Evolutionary conservation across 2,888 invertebrate genomes (phyloP), one percentile per base, ranked within the genome.

Genomic region (Helobdella robusta): DNA sequence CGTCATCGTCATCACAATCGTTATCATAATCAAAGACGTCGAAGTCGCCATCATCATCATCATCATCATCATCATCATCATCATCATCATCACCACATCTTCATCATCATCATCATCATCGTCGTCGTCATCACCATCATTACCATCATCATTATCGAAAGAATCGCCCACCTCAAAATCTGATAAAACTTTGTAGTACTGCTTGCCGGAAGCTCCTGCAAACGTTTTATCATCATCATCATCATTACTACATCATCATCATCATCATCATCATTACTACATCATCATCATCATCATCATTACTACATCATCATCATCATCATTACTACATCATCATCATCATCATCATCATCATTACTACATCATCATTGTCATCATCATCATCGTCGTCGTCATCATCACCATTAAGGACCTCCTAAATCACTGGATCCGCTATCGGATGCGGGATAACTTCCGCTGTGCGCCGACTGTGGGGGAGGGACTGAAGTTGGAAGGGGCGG

Each of bases 401-500:
- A 40, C n/a, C 44, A 40, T 40, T 40, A 40, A 40, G 48, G 32
- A 56, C 56, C 56, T 11, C 32, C n/a, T 6, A n/a, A 30, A 28
- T 56, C 28, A 32, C 56, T 56, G n/a, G 28, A 28, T n/a, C 28
- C 56, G n/a, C 56, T 56, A n/a, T 56, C 56, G n/a, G 56, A 56
- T 3, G 56, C 30, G 18, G 56, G 56, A 28, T 56, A 56, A 28
- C 56, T 56, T 30, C 59, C 50, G 20, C 40, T 40, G 25, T 25
- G 40, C 18, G 46, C 23, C 20, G 59, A 44, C 11, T 25, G 28
- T 18, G 65, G 46, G 15, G 63, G 66, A 20, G 66, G 63, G n/a
- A 62, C 32, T 30, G 66, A 54, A 32, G 44, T 34, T 20, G 66
- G 66, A 3, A 66, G 58, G 23, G 66, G 66, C 15, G 66, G 66